Percentiles rank a stretch among this genome's conserved stretches.
These are phyloP conservation scores for Periophthalmus modestus DNA, from an alignment of 2,113 vertebrate genomes.

Conservation along the genomic window DNA sequence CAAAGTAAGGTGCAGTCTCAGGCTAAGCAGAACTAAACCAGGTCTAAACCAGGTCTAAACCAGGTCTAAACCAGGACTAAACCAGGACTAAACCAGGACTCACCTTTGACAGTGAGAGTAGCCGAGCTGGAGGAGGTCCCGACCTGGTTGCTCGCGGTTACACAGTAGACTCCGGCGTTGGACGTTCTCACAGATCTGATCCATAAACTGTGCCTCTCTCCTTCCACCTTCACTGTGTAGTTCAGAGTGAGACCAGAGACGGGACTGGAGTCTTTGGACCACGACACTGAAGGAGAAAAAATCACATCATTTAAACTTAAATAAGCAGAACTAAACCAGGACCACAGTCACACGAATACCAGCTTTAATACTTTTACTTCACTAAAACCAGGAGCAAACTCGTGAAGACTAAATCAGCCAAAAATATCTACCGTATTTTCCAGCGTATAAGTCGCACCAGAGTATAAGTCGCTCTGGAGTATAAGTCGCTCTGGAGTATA, in stretches of 20 bases:
- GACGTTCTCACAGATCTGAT: conserved; percentile 80
- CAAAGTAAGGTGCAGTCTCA: too few species aligned
- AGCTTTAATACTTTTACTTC: too few species aligned
- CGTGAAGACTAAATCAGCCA: too few species aligned
- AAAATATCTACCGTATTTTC: too few species aligned
- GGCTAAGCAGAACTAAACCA: not conserved
- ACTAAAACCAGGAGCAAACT: too few species aligned
- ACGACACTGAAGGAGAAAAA: conserved; percentile 75
- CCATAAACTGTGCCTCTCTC: conserved; percentile 88
- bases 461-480: too few species aligned
- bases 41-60: not conserved
- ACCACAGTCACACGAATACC: too few species aligned
- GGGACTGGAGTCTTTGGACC: conserved; percentile 84
- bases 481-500: too few species aligned
- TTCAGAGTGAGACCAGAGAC: conserved; percentile 64
- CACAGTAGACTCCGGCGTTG: conserved; percentile 87
- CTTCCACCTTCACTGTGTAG: conserved; percentile 86
- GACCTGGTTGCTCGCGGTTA: conserved; percentile 87
- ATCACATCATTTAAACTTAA: too few species aligned
- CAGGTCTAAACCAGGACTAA: not conserved
- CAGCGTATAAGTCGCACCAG: too few species aligned
- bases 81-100: conserved; percentile 7
- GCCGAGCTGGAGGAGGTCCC: conserved; percentile 85
- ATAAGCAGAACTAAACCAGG: too few species aligned
- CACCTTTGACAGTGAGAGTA: conserved; percentile 86